These are phyloP conservation scores for Shinisaurus crocodilurus DNA, from an alignment of 2,113 vertebrate species.

Conservation along the genomic window DNA sequence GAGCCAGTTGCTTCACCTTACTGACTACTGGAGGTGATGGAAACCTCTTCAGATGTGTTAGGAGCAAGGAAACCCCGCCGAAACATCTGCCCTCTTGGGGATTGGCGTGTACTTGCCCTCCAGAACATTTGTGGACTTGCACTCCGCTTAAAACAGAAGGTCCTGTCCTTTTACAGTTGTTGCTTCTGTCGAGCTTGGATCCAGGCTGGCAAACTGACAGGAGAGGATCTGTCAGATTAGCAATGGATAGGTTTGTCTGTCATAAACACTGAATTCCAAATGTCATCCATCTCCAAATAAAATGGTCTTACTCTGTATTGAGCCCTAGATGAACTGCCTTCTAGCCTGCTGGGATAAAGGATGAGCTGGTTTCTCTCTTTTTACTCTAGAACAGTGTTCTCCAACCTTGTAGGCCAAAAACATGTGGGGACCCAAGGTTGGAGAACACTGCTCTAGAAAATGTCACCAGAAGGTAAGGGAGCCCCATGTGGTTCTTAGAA, in stretches of 20 bases:
- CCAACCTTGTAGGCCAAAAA: no score
- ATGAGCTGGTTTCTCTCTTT: background rate
- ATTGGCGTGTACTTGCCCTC: background rate
- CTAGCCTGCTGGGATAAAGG: background rate
- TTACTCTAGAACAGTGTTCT: no score
- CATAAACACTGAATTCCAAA: constrained; percentile 23
- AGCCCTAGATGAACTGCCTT: background rate
- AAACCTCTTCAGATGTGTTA: background rate
- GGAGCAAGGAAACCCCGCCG: background rate
- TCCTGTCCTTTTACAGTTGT: background rate
- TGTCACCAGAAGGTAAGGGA: background rate
- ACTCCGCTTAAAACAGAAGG: no score
- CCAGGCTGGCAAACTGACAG: background rate
- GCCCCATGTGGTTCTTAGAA: background rate
- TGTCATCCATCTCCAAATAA: constrained; percentile 67
- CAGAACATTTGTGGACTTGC: no score
- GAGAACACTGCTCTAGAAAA: background rate
- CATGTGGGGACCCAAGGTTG: no score
- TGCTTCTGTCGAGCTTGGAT: background rate
- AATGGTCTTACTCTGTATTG: constrained; percentile 18
- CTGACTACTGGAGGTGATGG: background rate
- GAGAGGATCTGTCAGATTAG: background rate
- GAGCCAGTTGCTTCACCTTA: background rate
- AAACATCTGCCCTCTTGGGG: background rate
- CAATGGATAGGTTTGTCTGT: background rate